phyloP scores from a whole-genome alignment of 1,140 invertebrate species.

The Pararge aegeria region DNA sequence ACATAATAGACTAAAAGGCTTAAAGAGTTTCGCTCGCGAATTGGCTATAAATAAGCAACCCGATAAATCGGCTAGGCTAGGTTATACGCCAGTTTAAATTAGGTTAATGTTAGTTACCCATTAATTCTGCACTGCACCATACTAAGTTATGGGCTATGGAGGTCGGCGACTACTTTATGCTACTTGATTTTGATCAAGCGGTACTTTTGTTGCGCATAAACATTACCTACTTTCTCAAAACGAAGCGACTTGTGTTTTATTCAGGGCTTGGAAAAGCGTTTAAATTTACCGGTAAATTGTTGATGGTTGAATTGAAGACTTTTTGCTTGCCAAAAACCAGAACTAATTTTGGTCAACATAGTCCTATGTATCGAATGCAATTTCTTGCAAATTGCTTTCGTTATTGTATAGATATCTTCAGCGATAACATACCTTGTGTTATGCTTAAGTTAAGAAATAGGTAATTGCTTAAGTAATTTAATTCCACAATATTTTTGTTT shows the following conservation, averaged over 20 bases:
- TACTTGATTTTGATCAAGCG: constrained; percentile 26
- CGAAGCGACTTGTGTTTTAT: neutral
- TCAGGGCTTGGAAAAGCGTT: no score
- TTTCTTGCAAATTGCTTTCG: no score
- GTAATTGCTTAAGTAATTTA: no score
- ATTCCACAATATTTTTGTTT: no score
- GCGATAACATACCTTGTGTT: no score
- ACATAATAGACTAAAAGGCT: constrained; percentile 20
- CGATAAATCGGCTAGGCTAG: constrained; percentile 39
- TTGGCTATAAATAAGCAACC: constrained; percentile 34
- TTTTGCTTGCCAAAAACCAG: no score
- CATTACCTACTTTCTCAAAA: neutral
- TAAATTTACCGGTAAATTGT: no score
- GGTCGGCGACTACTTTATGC: constrained; percentile 30
- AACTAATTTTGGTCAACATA: no score
- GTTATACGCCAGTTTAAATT: constrained; percentile 42
- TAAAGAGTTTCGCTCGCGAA: constrained; percentile 34
- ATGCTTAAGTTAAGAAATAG: no score
- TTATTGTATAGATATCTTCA: no score
- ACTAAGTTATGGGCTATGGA: constrained; percentile 27
- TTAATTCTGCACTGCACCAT: constrained; percentile 37
- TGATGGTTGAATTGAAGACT: no score
- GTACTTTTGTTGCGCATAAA: neutral
- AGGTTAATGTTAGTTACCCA: constrained; percentile 42
- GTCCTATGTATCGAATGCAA: no score